Conservation (phyloP, 2,888 invertebrate species). For the Scelioninae gen. 1 region DNA sequence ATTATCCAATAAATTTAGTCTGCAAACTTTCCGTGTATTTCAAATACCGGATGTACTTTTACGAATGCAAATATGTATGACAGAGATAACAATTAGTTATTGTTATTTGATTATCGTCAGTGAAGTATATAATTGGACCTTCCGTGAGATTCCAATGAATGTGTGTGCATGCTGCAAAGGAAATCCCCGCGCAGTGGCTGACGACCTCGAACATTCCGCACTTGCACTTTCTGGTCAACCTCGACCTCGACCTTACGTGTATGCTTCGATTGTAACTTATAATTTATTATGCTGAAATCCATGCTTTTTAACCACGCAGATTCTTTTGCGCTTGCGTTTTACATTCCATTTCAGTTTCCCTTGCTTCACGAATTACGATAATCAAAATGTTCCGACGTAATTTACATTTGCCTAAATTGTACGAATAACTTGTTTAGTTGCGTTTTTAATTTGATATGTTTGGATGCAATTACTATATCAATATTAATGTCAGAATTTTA, state of each 20-base stretch:
- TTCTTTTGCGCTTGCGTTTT: constrained; percentile 39
- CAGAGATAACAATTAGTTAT: constrained; percentile 50
- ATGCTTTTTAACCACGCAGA: constrained; percentile 26
- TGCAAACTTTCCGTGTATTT: constrained; percentile 11
- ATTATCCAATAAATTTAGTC: constrained; percentile 25
- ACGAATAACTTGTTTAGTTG: no score
- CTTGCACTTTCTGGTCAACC: constrained; percentile 69
- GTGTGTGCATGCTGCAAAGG: constrained; percentile 46
- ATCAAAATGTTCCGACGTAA: constrained; percentile 12
- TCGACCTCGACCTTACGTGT: constrained; percentile 63
- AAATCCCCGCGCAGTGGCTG: constrained; percentile 46
- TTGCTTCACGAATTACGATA: constrained; percentile 31
- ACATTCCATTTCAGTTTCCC: constrained; percentile 17
- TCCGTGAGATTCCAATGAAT: constrained; percentile 63
- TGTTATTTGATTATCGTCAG: constrained; percentile 59
- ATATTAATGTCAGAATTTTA: no score
- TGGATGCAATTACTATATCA: no score
- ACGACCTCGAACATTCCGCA: constrained; percentile 66
- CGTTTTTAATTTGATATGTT: no score
- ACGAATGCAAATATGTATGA: constrained; percentile 38
- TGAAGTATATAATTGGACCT: constrained; percentile 64
- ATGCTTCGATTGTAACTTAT: constrained; percentile 57
- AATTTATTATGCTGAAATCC: constrained; percentile 49
- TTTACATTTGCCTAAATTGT: background rate
- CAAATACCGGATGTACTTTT: constrained; percentile 20